phyloP scores from a whole-genome alignment of 2,888 invertebrate species.

The Achlya flavicornis region DNA sequence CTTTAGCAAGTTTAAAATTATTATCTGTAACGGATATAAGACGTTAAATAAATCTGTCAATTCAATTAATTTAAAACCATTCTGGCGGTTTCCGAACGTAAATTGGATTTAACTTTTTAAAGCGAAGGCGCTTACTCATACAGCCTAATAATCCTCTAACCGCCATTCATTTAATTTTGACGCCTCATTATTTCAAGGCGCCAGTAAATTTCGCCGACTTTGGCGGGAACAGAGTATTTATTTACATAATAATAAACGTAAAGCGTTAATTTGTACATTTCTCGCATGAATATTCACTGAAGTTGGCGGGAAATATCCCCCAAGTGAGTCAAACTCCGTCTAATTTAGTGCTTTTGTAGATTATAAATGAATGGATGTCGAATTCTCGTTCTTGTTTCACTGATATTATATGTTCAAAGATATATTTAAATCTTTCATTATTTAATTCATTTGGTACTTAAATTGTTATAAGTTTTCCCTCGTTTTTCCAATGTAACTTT shows the following conservation, averaged over 20 bases:
- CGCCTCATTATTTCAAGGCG: slow-evolving; percentile 28
- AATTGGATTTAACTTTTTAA: slow-evolving; percentile 3
- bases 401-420: too few relatives aligned
- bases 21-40: background rate
- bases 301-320: slow-evolving; percentile 24
- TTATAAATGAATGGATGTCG: background rate
- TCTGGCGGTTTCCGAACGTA: background rate
- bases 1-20: too few relatives aligned
- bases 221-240: slow-evolving; percentile 34
- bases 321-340: slow-evolving; percentile 31
- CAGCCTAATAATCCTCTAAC: slow-evolving; percentile 21
- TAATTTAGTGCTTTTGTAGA: slow-evolving; percentile 29
- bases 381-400: too few relatives aligned
- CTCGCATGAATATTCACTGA: slow-evolving; percentile 21
- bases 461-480: too few relatives aligned
- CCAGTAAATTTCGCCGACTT: slow-evolving; percentile 19
- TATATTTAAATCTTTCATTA: too few relatives aligned
- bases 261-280: slow-evolving; percentile 40
- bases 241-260: slow-evolving; percentile 46
- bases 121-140: slow-evolving; percentile 16
- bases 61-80: background rate
- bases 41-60: background rate
- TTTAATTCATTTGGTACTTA: too few relatives aligned
- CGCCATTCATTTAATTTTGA: slow-evolving; percentile 25
- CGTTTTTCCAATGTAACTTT: too few relatives aligned